Percentiles rank a stretch among this genome's conserved stretches.
Conservation (phyloP, 2,888 invertebrate genomes). For the Dryadula phaetusa region DNA sequence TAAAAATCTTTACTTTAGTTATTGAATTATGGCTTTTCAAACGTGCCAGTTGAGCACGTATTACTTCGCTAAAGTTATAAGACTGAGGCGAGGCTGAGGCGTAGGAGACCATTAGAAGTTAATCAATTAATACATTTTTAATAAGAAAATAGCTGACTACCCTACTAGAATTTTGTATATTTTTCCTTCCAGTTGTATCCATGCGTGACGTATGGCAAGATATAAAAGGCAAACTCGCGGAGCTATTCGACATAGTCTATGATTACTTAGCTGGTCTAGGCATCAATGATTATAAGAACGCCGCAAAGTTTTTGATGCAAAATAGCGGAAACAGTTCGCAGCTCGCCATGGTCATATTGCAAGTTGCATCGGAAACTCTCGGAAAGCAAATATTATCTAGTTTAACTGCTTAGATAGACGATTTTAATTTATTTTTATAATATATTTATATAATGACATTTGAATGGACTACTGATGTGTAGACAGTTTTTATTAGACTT, state of each 20-base stretch:
- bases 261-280: conserved; percentile 73
- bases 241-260: conserved; percentile 72
- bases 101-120: too few species aligned
- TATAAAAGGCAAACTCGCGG: conserved; percentile 61
- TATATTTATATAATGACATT: conserved; percentile 8
- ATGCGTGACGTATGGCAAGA: conserved; percentile 75
- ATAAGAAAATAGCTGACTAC: conserved; percentile 10
- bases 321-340: conserved; percentile 54
- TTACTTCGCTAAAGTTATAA: too few species aligned
- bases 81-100: too few species aligned
- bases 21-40: too few species aligned
- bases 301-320: conserved; percentile 59
- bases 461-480: conserved; percentile 2
- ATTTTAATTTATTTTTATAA: conserved; percentile 7
- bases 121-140: too few species aligned
- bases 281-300: conserved; percentile 66
- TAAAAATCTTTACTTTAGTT: too few species aligned
- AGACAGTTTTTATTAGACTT: conserved; percentile 1
- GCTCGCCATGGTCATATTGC: conserved; percentile 65
- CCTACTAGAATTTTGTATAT: background rate
- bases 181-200: conserved; percentile 62
- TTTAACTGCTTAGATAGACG: conserved; percentile 51
- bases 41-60: too few species aligned
- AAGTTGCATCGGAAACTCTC: conserved; percentile 61
- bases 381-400: conserved; percentile 70